Evolutionary conservation across 2,797 vertebrate genomes (phyloP), one percentile per base, ranked within the genome.

Genomic region (Notolabrus celidotus): DNA sequence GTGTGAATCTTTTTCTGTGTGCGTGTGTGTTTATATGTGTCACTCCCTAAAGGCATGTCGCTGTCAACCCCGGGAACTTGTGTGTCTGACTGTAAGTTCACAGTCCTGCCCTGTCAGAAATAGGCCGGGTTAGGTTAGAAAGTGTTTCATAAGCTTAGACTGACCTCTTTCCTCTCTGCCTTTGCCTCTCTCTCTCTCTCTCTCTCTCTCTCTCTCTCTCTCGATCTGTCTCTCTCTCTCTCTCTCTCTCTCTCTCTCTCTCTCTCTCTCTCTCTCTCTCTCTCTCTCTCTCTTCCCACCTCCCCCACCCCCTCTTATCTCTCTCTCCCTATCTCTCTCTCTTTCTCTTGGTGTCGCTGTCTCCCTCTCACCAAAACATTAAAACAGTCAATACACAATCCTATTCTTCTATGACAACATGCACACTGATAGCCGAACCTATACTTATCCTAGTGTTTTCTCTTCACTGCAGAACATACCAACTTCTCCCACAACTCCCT

Each of bases 131-230:
- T 90, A 84, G 88, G 92, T 92, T 92, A 85, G 85, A 91, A 86
- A 92, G 87, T 87, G 89, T 93, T 94, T 91, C 89, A 90, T 93
- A 93, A 93, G 92, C 90, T 89, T 49, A 83, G 81, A 74, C 81
- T 93, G 90, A 92, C 90, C 93, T 93, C 92, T 88, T 93, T 92
- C 86, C 80, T 89, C 87, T 63, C 68, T 80, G 71, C 75, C 59
- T 80, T 86, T 82, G 84, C 54, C 79, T 66, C 83, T 63, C 78
- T 31, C 62, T 4, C 52, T 12, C 34, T 10, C 36, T 11, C 10
- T 10, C 42, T 45, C 77, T 53, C n/a, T 12, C 43, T 14, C 43
- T 22, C n/a, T 20, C n/a, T 43, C 42, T 43, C 43, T 22, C 19
- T 22, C n/a, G n/a, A n/a, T n/a, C n/a, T n/a, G n/a, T n/a, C n/a